phyloP scores from a whole-genome alignment of 2,797 vertebrate species.

The Odontamblyopus lacepedii region DNA sequence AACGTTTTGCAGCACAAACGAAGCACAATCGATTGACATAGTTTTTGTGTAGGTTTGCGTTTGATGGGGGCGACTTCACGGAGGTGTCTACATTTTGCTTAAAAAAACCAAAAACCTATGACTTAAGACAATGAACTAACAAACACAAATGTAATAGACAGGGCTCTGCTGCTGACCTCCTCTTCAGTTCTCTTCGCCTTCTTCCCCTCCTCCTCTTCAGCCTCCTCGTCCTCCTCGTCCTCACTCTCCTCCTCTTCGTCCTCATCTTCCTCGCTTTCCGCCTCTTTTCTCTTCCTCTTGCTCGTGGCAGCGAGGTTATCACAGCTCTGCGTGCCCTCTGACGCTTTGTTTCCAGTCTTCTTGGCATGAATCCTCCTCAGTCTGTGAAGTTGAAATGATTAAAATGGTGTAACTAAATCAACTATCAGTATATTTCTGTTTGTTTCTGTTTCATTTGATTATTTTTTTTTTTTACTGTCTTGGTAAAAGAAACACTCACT shows the following conservation, averaged over 20 bases:
- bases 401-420: not conserved
- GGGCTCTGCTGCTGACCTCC: slow-evolving; percentile 77
- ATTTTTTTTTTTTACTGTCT: not conserved
- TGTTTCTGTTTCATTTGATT: not conserved
- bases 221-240: slow-evolving; percentile 91
- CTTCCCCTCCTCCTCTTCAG: slow-evolving; percentile 85
- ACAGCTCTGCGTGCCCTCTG: slow-evolving; percentile 79
- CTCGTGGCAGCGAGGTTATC: slow-evolving; percentile 75
- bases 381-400: slow-evolving; percentile 62
- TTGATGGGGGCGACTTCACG: no score
- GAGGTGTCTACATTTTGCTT: no score
- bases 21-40: no score
- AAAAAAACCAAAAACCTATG: no score
- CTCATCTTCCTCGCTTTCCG: slow-evolving; percentile 88
- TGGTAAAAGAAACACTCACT: slow-evolving; percentile 79
- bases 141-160: slow-evolving; percentile 20
- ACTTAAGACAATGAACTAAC: not conserved
- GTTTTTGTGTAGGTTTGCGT: no score
- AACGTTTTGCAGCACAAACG: no score
- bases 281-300: slow-evolving; percentile 86
- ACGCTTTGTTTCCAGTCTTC: slow-evolving; percentile 84
- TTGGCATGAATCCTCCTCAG: slow-evolving; percentile 89
- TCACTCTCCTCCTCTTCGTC: slow-evolving; percentile 92
- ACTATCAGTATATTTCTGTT: not conserved
- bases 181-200: slow-evolving; percentile 89